Conservation (phyloP, 1,140 invertebrate species). For the Lepidurus packardi region DNA sequence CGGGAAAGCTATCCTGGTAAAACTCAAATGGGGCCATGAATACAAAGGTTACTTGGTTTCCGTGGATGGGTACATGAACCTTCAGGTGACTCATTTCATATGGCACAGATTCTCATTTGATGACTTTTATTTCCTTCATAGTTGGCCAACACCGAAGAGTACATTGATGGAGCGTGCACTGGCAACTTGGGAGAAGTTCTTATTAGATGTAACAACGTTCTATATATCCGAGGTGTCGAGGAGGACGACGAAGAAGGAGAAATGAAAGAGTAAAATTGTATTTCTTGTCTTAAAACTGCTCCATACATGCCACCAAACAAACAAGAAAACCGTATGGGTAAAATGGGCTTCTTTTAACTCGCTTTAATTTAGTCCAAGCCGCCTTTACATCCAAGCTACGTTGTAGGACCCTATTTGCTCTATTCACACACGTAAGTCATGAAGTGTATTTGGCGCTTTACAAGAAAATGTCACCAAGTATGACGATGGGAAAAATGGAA, state of each 20-base stretch:
- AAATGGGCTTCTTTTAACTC: not conserved
- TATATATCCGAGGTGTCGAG: slow-evolving; percentile 92
- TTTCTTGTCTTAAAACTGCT: slow-evolving; percentile 4
- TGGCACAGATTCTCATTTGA: slow-evolving; percentile 5
- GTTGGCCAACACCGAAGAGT: slow-evolving; percentile 97
- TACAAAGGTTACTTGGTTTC: slow-evolving; percentile 97
- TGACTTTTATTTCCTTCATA: slow-evolving; percentile 41
- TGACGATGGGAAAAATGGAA: slow-evolving; percentile 21
- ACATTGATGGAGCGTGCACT: slow-evolving; percentile 81
- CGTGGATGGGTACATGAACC: slow-evolving; percentile 98
- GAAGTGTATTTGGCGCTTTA: slow-evolving; percentile 21
- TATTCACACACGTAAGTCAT: not conserved
- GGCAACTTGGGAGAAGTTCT: slow-evolving; percentile 96
- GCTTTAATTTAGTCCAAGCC: not conserved
- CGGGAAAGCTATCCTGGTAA: slow-evolving; percentile 94
- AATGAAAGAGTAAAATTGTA: slow-evolving; percentile 73
- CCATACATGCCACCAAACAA: not conserved
- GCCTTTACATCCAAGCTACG: too few species aligned
- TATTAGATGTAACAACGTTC: slow-evolving; percentile 96
- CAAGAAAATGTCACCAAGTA: slow-evolving; percentile 22
- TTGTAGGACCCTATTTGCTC: too few species aligned
- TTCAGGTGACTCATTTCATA: slow-evolving; percentile 58
- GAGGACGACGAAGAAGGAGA: slow-evolving; percentile 97
- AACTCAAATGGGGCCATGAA: slow-evolving; percentile 99
- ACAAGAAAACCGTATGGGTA: not conserved